phyloP scores from a whole-genome alignment of 2,888 invertebrate species.

The Macrophya alboannulata region DNA sequence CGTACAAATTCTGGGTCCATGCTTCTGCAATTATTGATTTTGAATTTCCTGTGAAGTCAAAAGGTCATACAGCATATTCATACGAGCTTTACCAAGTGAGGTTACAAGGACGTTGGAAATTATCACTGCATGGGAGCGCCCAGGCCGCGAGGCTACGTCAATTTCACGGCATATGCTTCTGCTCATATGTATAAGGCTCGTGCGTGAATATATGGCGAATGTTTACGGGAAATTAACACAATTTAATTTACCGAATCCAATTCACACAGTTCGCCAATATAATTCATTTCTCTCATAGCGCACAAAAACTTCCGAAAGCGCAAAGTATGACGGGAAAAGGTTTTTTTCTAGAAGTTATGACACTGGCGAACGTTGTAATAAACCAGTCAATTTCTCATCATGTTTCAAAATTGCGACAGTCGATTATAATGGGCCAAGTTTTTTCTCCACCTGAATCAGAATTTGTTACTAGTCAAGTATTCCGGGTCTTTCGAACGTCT shows the following conservation, averaged over 20 bases:
- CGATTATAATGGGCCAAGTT: background rate
- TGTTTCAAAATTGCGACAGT: background rate
- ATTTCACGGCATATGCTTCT: conserved; percentile 37
- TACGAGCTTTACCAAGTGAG: background rate
- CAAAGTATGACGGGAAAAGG: no score
- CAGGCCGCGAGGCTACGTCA: conserved; percentile 21
- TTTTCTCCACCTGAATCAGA: background rate
- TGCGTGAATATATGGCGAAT: conserved; percentile 12
- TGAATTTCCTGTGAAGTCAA: background rate
- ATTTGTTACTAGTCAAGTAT: background rate
- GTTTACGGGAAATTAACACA: conserved; percentile 37
- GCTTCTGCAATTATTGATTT: background rate
- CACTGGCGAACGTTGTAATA: background rate
- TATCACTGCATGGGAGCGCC: conserved; percentile 12
- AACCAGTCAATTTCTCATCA: background rate
- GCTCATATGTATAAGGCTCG: background rate
- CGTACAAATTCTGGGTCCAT: background rate
- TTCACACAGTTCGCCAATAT: conserved; percentile 3
- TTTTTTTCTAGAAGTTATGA: background rate
- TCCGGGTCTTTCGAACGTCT: background rate
- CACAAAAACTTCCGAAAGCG: background rate
- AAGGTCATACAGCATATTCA: background rate
- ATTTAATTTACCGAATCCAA: conserved; percentile 15
- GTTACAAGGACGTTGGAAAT: conserved; percentile 34
- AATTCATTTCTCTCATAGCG: background rate